A percentile compares a stretch with the other conserved stretches of the same genome.
phyloP scores from a whole-genome alignment of 2,797 vertebrate species.

The Catharus ustulatus region DNA sequence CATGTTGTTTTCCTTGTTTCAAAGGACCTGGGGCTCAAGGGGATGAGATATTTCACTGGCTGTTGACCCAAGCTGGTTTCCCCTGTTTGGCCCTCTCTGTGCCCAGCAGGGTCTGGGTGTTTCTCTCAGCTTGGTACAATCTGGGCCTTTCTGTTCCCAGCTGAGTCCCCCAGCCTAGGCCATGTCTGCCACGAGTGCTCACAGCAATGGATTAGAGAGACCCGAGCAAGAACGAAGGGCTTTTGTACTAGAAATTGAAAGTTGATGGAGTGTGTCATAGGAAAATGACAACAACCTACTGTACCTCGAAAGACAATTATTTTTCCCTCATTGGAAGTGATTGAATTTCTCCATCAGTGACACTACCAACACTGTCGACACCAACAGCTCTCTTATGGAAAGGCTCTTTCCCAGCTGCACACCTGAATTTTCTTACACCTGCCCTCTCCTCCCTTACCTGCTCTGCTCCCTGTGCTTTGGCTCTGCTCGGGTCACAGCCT shows the following conservation, averaged over 20 bases:
- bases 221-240: not conserved
- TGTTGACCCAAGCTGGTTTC: not conserved
- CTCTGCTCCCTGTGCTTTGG: not conserved
- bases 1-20: not conserved
- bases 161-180: not conserved
- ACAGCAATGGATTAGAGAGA: not conserved
- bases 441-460: not conserved
- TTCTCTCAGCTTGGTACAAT: not conserved
- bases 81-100: not conserved
- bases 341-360: constrained; percentile 64
- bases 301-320: constrained; percentile 68
- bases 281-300: constrained; percentile 66
- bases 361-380: constrained; percentile 5
- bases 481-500: fast-evolving
- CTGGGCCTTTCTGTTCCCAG: not conserved
- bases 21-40: not conserved
- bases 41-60: not conserved
- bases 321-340: constrained; percentile 69
- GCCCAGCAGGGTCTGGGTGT: not conserved
- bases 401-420: not conserved
- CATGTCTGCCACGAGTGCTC: not conserved
- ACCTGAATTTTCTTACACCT: not conserved
- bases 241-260: constrained; percentile 67
- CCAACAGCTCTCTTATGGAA: constrained; percentile 19
- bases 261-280: constrained; percentile 67